phyloP scores from a whole-genome alignment of 2,888 invertebrate species.

The Ommatoiulus sabulosus region DNA sequence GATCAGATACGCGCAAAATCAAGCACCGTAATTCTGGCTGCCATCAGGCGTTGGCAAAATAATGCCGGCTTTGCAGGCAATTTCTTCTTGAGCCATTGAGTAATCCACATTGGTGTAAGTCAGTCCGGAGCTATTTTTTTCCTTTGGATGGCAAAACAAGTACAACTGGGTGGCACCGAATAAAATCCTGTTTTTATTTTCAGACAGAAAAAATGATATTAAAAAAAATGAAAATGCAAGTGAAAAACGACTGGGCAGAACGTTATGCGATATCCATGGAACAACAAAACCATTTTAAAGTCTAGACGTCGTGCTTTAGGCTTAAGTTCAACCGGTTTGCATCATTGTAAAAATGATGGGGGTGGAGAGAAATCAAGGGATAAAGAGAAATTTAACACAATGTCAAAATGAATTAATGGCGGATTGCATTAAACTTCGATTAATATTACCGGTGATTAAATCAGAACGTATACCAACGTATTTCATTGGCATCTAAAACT shows the following conservation, averaged over 20 bases:
- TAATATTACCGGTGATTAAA: no score
- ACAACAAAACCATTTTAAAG: neutral
- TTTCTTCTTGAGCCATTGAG: conserved; percentile 72
- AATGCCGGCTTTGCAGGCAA: conserved; percentile 69
- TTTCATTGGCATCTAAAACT: no score
- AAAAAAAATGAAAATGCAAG: conserved; percentile 7
- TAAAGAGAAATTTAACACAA: no score
- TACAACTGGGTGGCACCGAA: conserved; percentile 73
- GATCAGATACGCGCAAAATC: no score
- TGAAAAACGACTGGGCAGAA: neutral
- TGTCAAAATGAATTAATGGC: no score
- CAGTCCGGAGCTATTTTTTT: conserved; percentile 64
- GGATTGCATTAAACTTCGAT: no score
- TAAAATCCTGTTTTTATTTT: conserved; percentile 66
- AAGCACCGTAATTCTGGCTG: conserved; percentile 30
- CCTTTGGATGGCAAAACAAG: conserved; percentile 70
- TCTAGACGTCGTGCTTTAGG: no score
- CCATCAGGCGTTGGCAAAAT: conserved; percentile 52
- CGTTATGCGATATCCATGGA: neutral
- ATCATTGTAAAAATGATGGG: no score
- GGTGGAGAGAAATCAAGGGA: no score
- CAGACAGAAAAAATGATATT: conserved; percentile 52
- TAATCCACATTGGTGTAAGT: conserved; percentile 68
- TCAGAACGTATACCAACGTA: no score
- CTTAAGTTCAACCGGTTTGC: no score